A percentile compares a stretch with the other conserved stretches of the same genome.
phyloP scores from a whole-genome alignment of 2,888 invertebrate genomes.

The Drosophila differens region DNA sequence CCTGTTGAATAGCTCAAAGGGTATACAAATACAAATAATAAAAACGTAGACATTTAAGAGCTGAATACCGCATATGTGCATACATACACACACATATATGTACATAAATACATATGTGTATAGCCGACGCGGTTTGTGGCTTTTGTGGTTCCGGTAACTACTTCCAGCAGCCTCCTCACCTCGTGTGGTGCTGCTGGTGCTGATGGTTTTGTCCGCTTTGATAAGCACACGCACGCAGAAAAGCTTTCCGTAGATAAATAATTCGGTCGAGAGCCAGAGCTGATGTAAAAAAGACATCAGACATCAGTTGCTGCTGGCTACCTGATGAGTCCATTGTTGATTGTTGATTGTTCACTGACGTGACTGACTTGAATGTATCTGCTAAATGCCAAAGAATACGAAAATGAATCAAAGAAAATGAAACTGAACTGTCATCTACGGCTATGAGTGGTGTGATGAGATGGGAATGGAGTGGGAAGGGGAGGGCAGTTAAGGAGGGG shows the following conservation, averaged over 20 bases:
- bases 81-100: neutral
- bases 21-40: constrained; percentile 10
- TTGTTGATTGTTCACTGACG: constrained; percentile 17
- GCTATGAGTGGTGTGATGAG: neutral
- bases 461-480: neutral
- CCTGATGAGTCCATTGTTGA: constrained; percentile 31
- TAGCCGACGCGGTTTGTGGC: constrained; percentile 63
- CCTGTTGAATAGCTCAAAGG: neutral
- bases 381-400: constrained; percentile 16
- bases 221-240: constrained; percentile 41
- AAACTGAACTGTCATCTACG: constrained; percentile 58
- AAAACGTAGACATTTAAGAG: constrained; percentile 35
- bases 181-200: neutral
- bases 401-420: constrained; percentile 34
- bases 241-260: constrained; percentile 32
- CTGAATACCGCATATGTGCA: constrained; percentile 48
- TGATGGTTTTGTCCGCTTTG: constrained; percentile 7
- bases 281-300: constrained; percentile 29
- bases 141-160: constrained; percentile 51
- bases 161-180: neutral
- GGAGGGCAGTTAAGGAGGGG: neutral
- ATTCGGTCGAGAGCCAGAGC: constrained; percentile 13
- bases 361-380: neutral
- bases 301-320: constrained; percentile 38
- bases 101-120: constrained; percentile 5